These are phyloP conservation scores for Metridium senile DNA, from an alignment of 92 coral and sea anemone species.

Conservation along the genomic window DNA sequence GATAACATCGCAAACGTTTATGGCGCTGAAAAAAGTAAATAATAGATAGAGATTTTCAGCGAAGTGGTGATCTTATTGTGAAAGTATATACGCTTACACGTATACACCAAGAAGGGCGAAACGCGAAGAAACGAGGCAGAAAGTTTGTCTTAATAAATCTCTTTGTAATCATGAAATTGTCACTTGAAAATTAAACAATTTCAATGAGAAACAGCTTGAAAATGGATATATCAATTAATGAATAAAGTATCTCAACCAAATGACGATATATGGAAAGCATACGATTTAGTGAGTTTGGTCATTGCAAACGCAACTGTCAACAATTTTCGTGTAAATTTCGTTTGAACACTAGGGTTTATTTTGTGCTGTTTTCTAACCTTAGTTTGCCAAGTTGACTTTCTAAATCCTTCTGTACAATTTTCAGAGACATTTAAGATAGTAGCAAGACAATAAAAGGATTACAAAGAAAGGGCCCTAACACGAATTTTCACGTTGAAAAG, in stretches of 20 bases:
- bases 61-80: constrained; percentile 32
- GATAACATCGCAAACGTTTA: constrained; percentile 1
- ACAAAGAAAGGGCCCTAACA: constrained; percentile 11
- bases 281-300: neutral
- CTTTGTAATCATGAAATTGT: neutral
- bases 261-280: neutral
- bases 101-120: neutral
- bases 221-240: neutral
- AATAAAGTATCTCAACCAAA: neutral
- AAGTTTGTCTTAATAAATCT: neutral
- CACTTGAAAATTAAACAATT: neutral
- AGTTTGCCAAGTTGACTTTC: constrained; percentile 4
- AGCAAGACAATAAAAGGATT: constrained; percentile 25
- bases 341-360: neutral
- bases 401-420: constrained; percentile 9
- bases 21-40: constrained; percentile 13
- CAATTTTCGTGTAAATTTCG: neutral
- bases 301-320: constrained; percentile 32
- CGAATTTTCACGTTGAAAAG: constrained; percentile 31
- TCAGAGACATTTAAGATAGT: constrained; percentile 5
- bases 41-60: constrained; percentile 5
- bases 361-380: neutral
- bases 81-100: neutral
- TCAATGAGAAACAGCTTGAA: neutral
- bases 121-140: neutral